A percentile compares a stretch with the other conserved stretches of the same genome.
Conservation (phyloP, 2,113 vertebrate genomes). For the Rhinopomastus cyanomelas region DNA sequence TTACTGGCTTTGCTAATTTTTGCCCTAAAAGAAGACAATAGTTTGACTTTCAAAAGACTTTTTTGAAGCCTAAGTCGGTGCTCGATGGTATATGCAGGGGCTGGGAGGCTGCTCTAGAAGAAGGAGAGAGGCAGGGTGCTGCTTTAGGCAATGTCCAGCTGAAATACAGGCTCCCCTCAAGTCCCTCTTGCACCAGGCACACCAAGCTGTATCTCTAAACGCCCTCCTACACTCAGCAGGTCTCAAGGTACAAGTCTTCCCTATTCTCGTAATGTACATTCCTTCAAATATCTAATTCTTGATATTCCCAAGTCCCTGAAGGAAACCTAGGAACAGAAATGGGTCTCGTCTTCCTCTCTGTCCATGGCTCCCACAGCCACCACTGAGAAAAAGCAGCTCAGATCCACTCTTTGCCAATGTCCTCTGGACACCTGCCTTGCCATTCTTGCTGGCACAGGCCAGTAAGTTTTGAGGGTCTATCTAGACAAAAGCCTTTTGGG, state of each 20-base stretch:
- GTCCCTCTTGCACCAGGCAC: neutral
- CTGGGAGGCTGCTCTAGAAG: neutral
- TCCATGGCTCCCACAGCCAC: neutral
- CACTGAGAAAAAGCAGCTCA: neutral
- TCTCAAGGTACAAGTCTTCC: constrained; percentile 1
- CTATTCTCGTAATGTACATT: neutral
- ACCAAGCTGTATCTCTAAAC: neutral
- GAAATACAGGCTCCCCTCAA: rapidly evolving
- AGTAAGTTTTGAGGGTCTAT: neutral
- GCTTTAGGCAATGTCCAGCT: neutral
- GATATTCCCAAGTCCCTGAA: rapidly evolving
- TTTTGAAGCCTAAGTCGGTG: neutral
- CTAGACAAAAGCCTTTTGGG: neutral
- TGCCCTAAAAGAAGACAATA: neutral
- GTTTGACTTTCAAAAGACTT: neutral
- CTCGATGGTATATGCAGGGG: neutral
- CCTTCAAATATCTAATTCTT: neutral
- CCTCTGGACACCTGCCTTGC: neutral
- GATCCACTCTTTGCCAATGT: neutral
- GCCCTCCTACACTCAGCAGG: neutral
- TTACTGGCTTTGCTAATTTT: neutral
- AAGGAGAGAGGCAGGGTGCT: neutral
- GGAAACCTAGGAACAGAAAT: neutral
- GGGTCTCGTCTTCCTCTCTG: neutral
- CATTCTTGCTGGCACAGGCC: neutral